phyloP scores from a whole-genome alignment of 2,113 vertebrate genomes.

The Aix galericulata region DNA sequence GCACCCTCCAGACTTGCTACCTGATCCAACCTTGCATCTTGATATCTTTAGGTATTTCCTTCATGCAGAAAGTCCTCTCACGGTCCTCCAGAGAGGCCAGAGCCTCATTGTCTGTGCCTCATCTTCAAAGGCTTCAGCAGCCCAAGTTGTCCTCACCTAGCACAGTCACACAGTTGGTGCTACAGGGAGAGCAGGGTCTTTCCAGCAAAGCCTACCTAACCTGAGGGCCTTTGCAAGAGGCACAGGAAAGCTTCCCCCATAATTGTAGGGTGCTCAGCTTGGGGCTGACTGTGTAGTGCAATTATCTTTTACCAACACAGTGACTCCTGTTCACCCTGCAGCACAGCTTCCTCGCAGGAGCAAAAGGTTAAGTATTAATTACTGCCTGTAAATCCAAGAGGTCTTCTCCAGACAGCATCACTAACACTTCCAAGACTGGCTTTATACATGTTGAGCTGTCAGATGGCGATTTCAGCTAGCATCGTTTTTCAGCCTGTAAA shows the following conservation, averaged over 20 bases:
- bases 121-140: background rate
- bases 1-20: background rate
- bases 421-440: background rate
- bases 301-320: background rate
- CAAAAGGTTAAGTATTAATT: slow-evolving; percentile 62
- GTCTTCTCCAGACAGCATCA: slow-evolving; percentile 51
- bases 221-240: background rate
- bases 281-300: background rate
- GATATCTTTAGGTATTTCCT: background rate
- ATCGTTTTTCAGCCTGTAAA: slow-evolving; percentile 2
- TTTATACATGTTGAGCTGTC: background rate
- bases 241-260: background rate
- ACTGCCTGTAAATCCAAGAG: background rate
- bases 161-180: background rate
- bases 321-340: background rate
- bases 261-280: slow-evolving; percentile 19
- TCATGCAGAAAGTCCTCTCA: background rate
- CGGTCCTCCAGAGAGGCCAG: background rate
- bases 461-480: slow-evolving; percentile 23
- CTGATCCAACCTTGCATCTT: background rate
- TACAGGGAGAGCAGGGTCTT: background rate
- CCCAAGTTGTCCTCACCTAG: background rate
- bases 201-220: background rate
- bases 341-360: background rate
- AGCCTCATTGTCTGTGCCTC: background rate